phyloP scores from a whole-genome alignment of 1,140 invertebrate species.

The Procambarus virginalis region DNA sequence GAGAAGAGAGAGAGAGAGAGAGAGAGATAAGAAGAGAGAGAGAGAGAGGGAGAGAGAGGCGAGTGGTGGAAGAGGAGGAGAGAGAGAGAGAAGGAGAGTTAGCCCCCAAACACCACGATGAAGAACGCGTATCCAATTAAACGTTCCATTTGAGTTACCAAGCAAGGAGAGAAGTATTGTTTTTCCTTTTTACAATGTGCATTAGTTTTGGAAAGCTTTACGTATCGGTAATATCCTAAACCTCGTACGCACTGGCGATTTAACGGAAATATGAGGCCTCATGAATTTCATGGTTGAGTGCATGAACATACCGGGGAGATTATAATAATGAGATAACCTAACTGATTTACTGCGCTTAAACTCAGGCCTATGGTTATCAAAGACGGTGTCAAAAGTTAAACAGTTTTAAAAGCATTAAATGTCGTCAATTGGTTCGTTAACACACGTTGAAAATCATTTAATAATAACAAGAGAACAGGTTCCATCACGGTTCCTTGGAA shows the following conservation, averaged over 20 bases:
- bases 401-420: too few species aligned
- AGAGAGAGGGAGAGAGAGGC: neutral
- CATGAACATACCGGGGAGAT: conserved; percentile 24
- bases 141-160: conserved; percentile 18
- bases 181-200: too few species aligned
- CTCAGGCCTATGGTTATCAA: neutral
- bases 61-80: neutral
- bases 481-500: too few species aligned
- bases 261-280: conserved; percentile 36
- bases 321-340: conserved; percentile 37
- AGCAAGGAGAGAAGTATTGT: neutral
- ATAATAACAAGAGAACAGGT: too few species aligned
- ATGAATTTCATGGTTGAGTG: conserved; percentile 34
- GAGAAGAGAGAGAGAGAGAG: conserved; percentile 7
- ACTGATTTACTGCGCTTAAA: conserved; percentile 26
- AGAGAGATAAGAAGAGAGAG: neutral
- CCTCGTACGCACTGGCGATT: neutral
- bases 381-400: too few species aligned
- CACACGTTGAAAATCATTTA: too few species aligned
- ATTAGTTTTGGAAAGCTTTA: neutral
- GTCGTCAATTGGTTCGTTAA: too few species aligned
- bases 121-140: conserved; percentile 37
- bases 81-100: neutral
- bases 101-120: neutral
- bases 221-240: neutral